A percentile compares a stretch with the other conserved stretches of the same genome.
Conservation (phyloP, 2,888 invertebrate species). For the Spilarctia lutea region DNA sequence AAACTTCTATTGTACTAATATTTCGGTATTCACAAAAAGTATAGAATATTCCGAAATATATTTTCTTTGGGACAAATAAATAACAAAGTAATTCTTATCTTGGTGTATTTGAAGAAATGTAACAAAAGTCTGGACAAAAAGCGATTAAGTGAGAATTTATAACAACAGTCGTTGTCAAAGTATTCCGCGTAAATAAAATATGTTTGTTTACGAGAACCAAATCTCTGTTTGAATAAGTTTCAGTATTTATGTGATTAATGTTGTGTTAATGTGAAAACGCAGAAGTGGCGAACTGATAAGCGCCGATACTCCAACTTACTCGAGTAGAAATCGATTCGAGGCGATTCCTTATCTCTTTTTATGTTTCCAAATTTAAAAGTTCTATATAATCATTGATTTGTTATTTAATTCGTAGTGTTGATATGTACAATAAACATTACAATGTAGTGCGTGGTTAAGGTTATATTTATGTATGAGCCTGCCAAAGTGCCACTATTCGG, state of each 20-base stretch:
- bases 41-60: neutral
- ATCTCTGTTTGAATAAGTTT: constrained; percentile 8
- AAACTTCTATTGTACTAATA: neutral
- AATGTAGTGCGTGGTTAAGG: too few relatives aligned
- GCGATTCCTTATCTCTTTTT: neutral
- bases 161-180: constrained; percentile 28
- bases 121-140: constrained; percentile 32
- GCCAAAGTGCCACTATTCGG: too few relatives aligned
- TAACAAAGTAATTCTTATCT: constrained; percentile 25
- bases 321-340: neutral
- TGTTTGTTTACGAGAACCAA: constrained; percentile 19
- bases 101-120: constrained; percentile 26
- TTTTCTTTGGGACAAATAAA: constrained; percentile 28
- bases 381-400: too few relatives aligned
- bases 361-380: neutral
- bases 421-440: too few relatives aligned
- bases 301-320: neutral
- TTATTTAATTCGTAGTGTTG: too few relatives aligned
- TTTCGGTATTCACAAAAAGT: neutral
- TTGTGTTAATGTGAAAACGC: constrained; percentile 2
- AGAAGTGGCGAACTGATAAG: neutral
- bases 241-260: constrained; percentile 32
- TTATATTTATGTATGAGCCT: too few relatives aligned
- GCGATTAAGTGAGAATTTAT: constrained; percentile 43
- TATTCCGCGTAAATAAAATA: constrained; percentile 22